phyloP scores from a whole-genome alignment of 2,113 vertebrate genomes.

The Cryptotis parvus region DNA sequence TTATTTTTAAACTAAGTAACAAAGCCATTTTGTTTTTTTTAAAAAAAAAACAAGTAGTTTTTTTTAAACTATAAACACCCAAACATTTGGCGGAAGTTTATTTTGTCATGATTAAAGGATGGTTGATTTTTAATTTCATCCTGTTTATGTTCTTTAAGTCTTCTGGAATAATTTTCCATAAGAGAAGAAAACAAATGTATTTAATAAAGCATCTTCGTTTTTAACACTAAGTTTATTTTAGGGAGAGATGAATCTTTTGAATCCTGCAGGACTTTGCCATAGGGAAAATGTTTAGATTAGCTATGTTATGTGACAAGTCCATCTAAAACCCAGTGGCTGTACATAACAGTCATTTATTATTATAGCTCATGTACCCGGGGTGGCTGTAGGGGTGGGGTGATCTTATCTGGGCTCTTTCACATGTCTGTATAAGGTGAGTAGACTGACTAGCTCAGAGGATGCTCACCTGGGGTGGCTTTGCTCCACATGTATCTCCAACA shows the following conservation, averaged over 20 bases:
- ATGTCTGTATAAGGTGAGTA: not conserved
- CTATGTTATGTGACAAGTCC: not conserved
- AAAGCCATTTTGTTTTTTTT: not conserved
- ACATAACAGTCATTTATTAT: not conserved
- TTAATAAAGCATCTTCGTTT: conserved; percentile 27
- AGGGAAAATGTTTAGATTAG: not conserved
- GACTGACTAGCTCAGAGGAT: not conserved
- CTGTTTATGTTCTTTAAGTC: conserved; percentile 30
- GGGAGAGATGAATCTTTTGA: conserved; percentile 10
- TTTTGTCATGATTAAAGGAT: conserved; percentile 36
- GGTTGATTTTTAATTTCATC: not conserved
- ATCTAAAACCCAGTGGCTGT: not conserved
- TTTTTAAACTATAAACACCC: not conserved
- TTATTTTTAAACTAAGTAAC: conserved; percentile 48
- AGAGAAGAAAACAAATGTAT: not conserved
- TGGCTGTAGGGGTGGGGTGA: not conserved
- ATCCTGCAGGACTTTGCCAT: not conserved
- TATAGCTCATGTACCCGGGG: not conserved
- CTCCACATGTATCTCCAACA: accelerated
- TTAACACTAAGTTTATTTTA: conserved; percentile 32
- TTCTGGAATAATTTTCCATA: conserved; percentile 19
- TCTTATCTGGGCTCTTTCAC: not conserved
- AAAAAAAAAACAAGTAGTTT: too few relatives aligned
- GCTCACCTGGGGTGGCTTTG: not conserved
- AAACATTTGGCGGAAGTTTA: conserved; percentile 32